These are phyloP conservation scores for Agrilus cyanescens DNA, from an alignment of 2,888 invertebrate species.

Conservation along the genomic window DNA sequence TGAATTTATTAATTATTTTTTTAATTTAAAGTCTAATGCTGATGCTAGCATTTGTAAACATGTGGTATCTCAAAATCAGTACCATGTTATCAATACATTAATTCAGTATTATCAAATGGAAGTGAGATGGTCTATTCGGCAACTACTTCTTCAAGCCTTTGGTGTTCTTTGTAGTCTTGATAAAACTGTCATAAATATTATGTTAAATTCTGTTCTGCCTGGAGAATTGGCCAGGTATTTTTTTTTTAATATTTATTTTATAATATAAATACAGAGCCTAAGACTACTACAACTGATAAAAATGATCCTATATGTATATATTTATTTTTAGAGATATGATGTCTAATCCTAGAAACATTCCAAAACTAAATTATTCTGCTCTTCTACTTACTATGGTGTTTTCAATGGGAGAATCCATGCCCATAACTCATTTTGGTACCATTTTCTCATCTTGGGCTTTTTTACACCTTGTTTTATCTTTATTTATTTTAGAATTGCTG, in stretches of 20 bases:
- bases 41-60: constrained; percentile 79
- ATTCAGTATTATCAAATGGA: constrained; percentile 97
- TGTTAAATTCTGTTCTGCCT: constrained; percentile 79
- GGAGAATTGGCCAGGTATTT: constrained; percentile 73
- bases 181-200: constrained; percentile 64
- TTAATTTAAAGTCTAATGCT: constrained; percentile 66
- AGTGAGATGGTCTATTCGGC: constrained; percentile 73
- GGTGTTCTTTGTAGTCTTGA: constrained; percentile 81
- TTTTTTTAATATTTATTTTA: background rate
- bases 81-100: constrained; percentile 70
- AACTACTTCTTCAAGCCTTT: constrained; percentile 72
- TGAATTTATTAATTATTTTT: background rate
- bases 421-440: constrained; percentile 77
- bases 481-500: constrained; percentile 58
- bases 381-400: constrained; percentile 78
- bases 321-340: constrained; percentile 55
- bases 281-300: too few relatives aligned
- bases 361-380: constrained; percentile 71
- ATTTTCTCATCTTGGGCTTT: background rate
- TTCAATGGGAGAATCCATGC: constrained; percentile 82
- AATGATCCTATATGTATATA: background rate
- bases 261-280: too few relatives aligned
- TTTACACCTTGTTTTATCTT: constrained; percentile 3
- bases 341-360: constrained; percentile 64
- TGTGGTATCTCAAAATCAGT: constrained; percentile 73